Evolutionary conservation across 37 sponge, comb jelly and placozoan species (phyloP).

Genomic region (Theonella swinhoei): DNA sequence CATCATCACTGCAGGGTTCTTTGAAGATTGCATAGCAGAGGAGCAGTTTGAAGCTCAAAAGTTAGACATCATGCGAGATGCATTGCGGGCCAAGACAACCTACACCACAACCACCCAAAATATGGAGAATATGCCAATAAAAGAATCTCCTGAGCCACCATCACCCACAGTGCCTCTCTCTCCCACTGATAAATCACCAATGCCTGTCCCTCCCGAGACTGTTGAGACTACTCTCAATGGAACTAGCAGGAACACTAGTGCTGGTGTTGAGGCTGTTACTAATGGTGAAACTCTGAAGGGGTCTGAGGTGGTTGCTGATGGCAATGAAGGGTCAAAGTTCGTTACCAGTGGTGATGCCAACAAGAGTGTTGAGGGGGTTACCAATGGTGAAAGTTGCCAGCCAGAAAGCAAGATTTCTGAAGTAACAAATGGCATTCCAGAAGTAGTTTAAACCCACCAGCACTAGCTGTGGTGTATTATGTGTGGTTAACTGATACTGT

Average conservation of each 20-base stretch:
- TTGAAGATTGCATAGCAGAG: constrained; percentile 93
- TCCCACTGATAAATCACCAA: too few species aligned
- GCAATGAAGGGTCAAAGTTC: neutral
- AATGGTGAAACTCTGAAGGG: neutral
- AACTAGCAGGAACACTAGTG: too few species aligned
- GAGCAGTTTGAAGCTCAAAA: constrained; percentile 90
- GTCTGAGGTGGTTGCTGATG: neutral
- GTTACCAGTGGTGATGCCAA: neutral
- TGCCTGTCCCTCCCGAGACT: too few species aligned
- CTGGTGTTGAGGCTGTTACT: neutral
- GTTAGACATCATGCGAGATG: constrained; percentile 86
- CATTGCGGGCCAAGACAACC: constrained; percentile 70
- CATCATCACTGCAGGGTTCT: too few species aligned
- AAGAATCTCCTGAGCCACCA: neutral
- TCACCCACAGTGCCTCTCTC: neutral
- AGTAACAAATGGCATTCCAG: too few species aligned
- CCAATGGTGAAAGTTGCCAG: neutral
- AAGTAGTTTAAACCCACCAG: too few species aligned
- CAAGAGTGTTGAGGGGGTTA: neutral
- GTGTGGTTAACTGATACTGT: too few species aligned
- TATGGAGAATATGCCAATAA: neutral
- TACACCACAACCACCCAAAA: neutral
- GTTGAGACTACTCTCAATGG: too few species aligned
- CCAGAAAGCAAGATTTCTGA: too few species aligned
- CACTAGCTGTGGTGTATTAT: too few species aligned